A percentile compares a stretch with the other conserved stretches of the same genome.
Evolutionary conservation across 2,797 vertebrate genomes (phyloP).

Genomic region (Tauraco hartlaubi): DNA sequence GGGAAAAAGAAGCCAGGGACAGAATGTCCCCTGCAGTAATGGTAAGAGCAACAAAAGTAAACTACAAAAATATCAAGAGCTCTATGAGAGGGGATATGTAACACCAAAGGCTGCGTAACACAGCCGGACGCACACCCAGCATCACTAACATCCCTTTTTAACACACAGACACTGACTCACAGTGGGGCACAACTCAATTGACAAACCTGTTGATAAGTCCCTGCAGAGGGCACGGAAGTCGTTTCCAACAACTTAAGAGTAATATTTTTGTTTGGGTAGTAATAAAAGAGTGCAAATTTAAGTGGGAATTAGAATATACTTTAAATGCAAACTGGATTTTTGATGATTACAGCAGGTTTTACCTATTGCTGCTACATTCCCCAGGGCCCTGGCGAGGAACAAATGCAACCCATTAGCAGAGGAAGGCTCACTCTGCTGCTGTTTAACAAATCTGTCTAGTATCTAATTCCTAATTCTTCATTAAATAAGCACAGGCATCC

Average conservation of each 20-base stretch:
- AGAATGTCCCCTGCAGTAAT: background rate
- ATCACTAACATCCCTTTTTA: background rate
- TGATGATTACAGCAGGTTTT: background rate
- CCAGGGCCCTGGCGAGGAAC: background rate
- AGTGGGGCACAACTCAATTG: background rate
- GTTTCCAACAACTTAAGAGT: background rate
- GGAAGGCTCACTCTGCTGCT: background rate
- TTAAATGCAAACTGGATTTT: background rate
- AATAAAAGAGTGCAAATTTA: background rate
- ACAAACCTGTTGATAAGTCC: background rate
- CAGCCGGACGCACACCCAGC: background rate
- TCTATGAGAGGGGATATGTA: background rate
- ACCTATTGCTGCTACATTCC: background rate
- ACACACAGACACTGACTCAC: background rate
- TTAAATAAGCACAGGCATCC: background rate
- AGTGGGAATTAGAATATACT: background rate
- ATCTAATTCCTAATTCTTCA: background rate
- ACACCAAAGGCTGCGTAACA: background rate
- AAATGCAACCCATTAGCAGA: rapidly evolving
- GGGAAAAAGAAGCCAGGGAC: background rate
- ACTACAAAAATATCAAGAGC: background rate
- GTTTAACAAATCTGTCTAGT: background rate
- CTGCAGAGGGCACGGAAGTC: background rate
- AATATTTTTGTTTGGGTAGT: background rate
- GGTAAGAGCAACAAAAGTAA: background rate